A percentile compares a stretch with the other conserved stretches of the same genome.
phyloP scores from a whole-genome alignment of 2,888 invertebrate species.

The Ormia ochracea region DNA sequence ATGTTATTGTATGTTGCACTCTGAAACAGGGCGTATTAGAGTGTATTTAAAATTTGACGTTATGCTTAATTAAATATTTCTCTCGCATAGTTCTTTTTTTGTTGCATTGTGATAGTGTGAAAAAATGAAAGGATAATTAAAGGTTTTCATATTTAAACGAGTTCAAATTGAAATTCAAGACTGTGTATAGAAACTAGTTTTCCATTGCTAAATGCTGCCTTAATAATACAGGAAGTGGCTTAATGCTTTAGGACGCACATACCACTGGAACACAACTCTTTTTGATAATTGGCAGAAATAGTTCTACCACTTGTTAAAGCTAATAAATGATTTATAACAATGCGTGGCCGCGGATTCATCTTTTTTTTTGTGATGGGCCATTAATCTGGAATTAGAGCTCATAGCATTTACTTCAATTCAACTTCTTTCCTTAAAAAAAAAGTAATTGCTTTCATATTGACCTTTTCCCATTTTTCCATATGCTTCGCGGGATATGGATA shows the following conservation, averaged over 20 bases:
- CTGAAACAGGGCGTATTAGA: constrained; percentile 47
- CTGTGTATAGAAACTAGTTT: constrained; percentile 9
- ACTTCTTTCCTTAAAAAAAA: too few species aligned
- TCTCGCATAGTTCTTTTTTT: constrained; percentile 3
- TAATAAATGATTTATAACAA: not conserved
- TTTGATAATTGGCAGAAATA: not conserved
- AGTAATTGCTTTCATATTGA: too few species aligned
- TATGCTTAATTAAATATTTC: constrained; percentile 59
- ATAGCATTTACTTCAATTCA: too few species aligned
- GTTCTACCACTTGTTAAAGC: not conserved
- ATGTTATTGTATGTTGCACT: not conserved
- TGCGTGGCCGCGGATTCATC: too few species aligned
- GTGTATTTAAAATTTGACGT: constrained; percentile 50
- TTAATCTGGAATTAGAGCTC: too few species aligned
- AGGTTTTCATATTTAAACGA: constrained; percentile 44
- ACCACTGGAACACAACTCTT: not conserved
- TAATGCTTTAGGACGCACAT: not conserved
- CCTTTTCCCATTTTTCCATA: too few species aligned
- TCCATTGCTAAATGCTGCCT: not conserved
- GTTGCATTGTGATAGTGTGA: constrained; percentile 51
- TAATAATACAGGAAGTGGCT: constrained; percentile 17
- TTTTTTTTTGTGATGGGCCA: too few species aligned
- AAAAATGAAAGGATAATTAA: constrained; percentile 62
- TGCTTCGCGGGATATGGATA: too few species aligned
- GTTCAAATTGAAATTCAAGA: constrained; percentile 23